These are phyloP conservation scores for Sialis lutaria DNA, from an alignment of 2,888 invertebrate genomes.

Conservation along the genomic window DNA sequence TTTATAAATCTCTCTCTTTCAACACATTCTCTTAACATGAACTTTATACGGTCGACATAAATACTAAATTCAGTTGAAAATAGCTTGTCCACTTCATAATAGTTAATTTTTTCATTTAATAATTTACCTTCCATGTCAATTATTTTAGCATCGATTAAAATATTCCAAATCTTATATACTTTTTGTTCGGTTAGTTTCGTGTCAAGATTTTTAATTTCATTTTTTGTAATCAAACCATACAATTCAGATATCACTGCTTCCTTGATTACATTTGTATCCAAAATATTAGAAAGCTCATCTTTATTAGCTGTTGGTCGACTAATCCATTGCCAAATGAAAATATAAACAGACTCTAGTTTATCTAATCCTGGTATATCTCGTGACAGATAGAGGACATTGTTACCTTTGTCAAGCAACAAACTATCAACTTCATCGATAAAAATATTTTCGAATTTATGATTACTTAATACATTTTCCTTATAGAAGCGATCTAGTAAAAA, in stretches of 20 bases:
- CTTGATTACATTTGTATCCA: conserved; percentile 5
- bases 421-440: conserved; percentile 26
- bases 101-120: conserved; percentile 6
- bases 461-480: conserved; percentile 15
- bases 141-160: conserved; percentile 7
- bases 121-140: neutral
- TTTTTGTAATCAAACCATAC: conserved; percentile 9
- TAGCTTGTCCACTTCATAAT: conserved; percentile 3
- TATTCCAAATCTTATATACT: conserved; percentile 8
- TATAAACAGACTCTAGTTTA: conserved; percentile 18
- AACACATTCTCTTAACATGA: conserved; percentile 11
- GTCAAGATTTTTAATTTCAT: conserved; percentile 10
- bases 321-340: conserved; percentile 17
- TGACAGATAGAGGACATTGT: conserved; percentile 21
- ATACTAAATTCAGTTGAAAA: conserved; percentile 3
- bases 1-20: conserved; percentile 10
- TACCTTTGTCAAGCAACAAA: conserved; percentile 24
- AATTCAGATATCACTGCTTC: conserved; percentile 11
- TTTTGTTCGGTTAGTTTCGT: conserved; percentile 5
- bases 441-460: conserved; percentile 14
- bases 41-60: conserved; percentile 9
- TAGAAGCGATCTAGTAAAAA: conserved; percentile 18
- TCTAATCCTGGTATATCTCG: conserved; percentile 20
- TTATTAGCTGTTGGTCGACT: conserved; percentile 6
- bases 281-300: conserved; percentile 8